A percentile compares a stretch with the other conserved stretches of the same genome.
phyloP scores from a whole-genome alignment of 2,888 invertebrate genomes.

The Cinara cedri region DNA sequence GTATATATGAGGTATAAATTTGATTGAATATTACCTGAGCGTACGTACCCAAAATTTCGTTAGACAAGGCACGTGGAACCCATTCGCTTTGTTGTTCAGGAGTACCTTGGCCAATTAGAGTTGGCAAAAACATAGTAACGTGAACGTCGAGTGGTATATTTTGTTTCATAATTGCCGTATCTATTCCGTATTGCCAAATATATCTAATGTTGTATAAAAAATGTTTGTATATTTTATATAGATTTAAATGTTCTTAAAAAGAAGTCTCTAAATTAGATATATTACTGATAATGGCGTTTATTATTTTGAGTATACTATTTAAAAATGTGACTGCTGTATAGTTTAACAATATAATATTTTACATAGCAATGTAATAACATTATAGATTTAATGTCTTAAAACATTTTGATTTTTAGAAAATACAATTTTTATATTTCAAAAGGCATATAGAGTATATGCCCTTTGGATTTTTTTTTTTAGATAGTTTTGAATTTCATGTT shows the following conservation, averaged over 20 bases:
- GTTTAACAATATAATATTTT: too few relatives aligned
- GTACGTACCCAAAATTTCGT: conserved; percentile 89
- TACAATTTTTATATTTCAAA: too few relatives aligned
- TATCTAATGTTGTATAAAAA: not conserved
- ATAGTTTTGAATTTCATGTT: too few relatives aligned
- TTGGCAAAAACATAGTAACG: conserved; percentile 91
- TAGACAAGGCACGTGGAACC: conserved; percentile 81
- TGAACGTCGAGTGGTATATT: conserved; percentile 80
- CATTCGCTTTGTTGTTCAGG: conserved; percentile 87
- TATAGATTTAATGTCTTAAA: too few relatives aligned
- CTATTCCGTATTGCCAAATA: conserved; percentile 25
- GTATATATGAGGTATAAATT: too few relatives aligned
- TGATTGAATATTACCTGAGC: conserved; percentile 75
- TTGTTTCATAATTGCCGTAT: conserved; percentile 72
- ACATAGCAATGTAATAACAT: too few relatives aligned
- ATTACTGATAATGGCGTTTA: too few relatives aligned
- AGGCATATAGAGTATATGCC: too few relatives aligned
- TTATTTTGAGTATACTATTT: too few relatives aligned
- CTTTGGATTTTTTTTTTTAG: too few relatives aligned
- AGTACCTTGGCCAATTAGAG: conserved; percentile 86
- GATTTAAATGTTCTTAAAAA: not conserved
- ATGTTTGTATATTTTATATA: not conserved
- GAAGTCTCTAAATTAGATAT: not conserved
- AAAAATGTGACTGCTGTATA: too few relatives aligned
- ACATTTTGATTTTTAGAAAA: too few relatives aligned